phyloP scores from a whole-genome alignment of 2,113 vertebrate genomes.

The Brachionichthys hirsutus region DNA sequence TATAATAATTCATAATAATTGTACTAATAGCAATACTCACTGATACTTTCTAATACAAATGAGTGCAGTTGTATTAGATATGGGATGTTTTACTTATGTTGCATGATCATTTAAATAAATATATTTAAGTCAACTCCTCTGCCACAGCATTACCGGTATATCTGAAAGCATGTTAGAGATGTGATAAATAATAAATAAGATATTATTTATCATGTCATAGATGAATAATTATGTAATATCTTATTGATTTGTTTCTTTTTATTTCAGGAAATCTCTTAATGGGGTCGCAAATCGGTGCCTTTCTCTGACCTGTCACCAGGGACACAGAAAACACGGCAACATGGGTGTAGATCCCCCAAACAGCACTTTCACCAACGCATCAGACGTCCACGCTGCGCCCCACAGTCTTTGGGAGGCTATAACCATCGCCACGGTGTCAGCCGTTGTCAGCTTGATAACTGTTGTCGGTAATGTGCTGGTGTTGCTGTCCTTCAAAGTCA shows the following conservation, averaged over 20 bases:
- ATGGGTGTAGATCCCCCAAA: slow-evolving; percentile 84
- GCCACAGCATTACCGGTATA: too few species aligned
- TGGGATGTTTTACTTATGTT: too few species aligned
- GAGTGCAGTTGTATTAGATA: too few species aligned
- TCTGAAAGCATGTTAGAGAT: too few species aligned
- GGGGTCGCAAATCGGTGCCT: slow-evolving; percentile 30
- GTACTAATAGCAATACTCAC: too few species aligned
- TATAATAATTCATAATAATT: too few species aligned
- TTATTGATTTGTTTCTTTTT: slow-evolving; percentile 31
- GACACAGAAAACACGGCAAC: slow-evolving; percentile 20
- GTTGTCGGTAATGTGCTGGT: slow-evolving; percentile 96
- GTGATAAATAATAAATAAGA: too few species aligned
- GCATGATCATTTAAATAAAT: too few species aligned
- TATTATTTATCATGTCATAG: too few species aligned
- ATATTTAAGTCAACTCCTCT: too few species aligned
- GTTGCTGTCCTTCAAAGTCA: slow-evolving; percentile 96
- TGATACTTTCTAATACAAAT: too few species aligned
- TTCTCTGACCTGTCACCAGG: slow-evolving; percentile 20
- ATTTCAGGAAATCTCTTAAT: slow-evolving; percentile 58
- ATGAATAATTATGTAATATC: background rate
- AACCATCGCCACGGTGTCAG: slow-evolving; percentile 88
- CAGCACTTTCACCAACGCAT: slow-evolving; percentile 77
- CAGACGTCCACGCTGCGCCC: slow-evolving; percentile 69
- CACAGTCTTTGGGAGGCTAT: slow-evolving; percentile 90
- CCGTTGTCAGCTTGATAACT: slow-evolving; percentile 92